phyloP scores from a whole-genome alignment of 2,113 vertebrate genomes.

The Scartelaos histophorus region DNA sequence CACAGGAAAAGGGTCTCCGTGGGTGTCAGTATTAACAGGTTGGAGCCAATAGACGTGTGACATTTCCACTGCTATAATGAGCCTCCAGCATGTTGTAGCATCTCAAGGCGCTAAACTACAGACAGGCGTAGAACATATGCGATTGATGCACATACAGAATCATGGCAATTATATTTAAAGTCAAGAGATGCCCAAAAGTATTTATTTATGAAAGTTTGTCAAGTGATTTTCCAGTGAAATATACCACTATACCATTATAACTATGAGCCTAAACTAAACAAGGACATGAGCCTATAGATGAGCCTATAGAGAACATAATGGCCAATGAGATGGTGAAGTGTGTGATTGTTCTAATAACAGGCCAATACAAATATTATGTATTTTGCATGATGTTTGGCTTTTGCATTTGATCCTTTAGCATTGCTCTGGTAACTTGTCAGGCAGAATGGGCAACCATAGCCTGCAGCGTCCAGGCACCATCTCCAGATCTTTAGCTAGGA shows the following conservation, averaged over 20 bases:
- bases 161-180: not conserved
- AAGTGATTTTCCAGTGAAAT: no score
- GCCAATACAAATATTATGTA: not conserved
- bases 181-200: not conserved
- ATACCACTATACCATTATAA: no score
- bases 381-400: no score
- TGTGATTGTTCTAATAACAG: not conserved
- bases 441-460: not conserved
- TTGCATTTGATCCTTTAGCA: no score
- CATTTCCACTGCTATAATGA: constrained; percentile 50
- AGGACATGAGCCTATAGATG: not conserved
- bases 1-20: constrained; percentile 53
- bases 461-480: no score
- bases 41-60: constrained; percentile 64
- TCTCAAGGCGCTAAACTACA: constrained; percentile 16
- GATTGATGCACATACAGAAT: not conserved
- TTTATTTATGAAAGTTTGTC: no score
- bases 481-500: no score
- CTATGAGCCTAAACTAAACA: not conserved
- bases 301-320: not conserved
- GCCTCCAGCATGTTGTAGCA: constrained; percentile 28
- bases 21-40: constrained; percentile 47
- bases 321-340: not conserved
- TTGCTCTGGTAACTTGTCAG: no score
- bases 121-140: not conserved